These are phyloP conservation scores for Thamnophis sirtalis DNA, from an alignment of 2,113 vertebrate species.

Conservation along the genomic window DNA sequence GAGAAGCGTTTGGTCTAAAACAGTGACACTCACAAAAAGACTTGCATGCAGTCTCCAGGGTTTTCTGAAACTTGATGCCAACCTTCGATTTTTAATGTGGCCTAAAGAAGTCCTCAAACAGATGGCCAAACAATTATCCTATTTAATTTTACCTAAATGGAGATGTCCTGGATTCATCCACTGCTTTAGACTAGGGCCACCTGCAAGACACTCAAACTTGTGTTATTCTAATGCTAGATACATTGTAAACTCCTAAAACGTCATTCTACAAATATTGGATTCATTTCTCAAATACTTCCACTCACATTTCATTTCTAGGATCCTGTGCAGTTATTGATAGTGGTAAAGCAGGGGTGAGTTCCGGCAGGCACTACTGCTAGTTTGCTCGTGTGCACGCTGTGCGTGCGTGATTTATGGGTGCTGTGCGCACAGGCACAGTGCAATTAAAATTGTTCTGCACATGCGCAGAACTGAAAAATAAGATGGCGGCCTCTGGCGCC, in stretches of 20 bases:
- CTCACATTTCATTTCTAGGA: neutral
- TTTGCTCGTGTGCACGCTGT: too few species aligned
- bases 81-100: neutral
- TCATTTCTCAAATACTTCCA: neutral
- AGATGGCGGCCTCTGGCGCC: too few species aligned
- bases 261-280: neutral
- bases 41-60: neutral
- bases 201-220: neutral
- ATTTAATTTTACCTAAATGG: neutral
- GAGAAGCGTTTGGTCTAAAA: neutral
- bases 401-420: too few species aligned
- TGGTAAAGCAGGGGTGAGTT: neutral
- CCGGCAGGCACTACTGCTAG: too few species aligned
- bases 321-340: neutral
- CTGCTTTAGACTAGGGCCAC: neutral
- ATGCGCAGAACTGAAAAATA: too few species aligned
- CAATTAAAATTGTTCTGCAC: too few species aligned
- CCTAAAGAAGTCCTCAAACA: neutral
- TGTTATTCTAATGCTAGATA: neutral
- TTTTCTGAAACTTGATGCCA: neutral
- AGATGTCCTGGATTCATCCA: neutral
- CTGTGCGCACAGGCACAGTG: too few species aligned
- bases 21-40: neutral
- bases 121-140: neutral
- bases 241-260: neutral